phyloP scores from a whole-genome alignment of 1,140 invertebrate genomes.

The Drosophila orosa region DNA sequence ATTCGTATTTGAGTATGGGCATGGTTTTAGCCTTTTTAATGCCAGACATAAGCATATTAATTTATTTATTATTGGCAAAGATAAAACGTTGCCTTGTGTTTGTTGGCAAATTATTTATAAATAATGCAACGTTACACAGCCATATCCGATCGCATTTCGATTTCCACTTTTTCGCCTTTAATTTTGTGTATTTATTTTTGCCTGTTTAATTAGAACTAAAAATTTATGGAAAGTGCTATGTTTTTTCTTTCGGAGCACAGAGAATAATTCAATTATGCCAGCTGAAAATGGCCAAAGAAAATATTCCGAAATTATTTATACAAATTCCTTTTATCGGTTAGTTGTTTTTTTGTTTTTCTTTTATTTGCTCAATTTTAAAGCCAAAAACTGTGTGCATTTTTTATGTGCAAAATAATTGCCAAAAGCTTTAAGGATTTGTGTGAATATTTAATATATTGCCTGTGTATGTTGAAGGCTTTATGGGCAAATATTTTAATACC shows the following conservation, averaged over 20 bases:
- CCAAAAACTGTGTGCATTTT: conserved; percentile 25
- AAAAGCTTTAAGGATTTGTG: conserved; percentile 36
- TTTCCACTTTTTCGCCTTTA: conserved; percentile 16
- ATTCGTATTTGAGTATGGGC: too few relatives aligned
- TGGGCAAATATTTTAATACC: background rate
- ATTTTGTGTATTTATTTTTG: conserved; percentile 30
- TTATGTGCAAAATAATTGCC: conserved; percentile 34
- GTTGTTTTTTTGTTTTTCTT: background rate
- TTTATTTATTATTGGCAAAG: conserved; percentile 72
- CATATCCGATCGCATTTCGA: conserved; percentile 19
- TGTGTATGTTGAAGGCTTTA: background rate
- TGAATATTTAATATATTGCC: conserved; percentile 28
- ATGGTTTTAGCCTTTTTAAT: conserved; percentile 52
- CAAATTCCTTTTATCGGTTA: conserved; percentile 23
- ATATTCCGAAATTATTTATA: conserved; percentile 34
- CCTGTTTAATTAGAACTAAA: conserved; percentile 41
- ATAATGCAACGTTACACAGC: conserved; percentile 1
- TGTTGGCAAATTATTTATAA: conserved; percentile 42
- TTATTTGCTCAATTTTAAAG: conserved; percentile 14
- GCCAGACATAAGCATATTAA: conserved; percentile 71
- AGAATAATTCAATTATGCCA: conserved; percentile 44
- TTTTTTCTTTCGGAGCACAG: background rate
- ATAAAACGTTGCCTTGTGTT: conserved; percentile 23
- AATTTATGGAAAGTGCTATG: conserved; percentile 9
- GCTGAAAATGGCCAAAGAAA: conserved; percentile 38